Evolutionary conservation across 2,797 vertebrate species (phyloP), one percentile per base, ranked within the genome.

Genomic region (Intellagama lesueurii): DNA sequence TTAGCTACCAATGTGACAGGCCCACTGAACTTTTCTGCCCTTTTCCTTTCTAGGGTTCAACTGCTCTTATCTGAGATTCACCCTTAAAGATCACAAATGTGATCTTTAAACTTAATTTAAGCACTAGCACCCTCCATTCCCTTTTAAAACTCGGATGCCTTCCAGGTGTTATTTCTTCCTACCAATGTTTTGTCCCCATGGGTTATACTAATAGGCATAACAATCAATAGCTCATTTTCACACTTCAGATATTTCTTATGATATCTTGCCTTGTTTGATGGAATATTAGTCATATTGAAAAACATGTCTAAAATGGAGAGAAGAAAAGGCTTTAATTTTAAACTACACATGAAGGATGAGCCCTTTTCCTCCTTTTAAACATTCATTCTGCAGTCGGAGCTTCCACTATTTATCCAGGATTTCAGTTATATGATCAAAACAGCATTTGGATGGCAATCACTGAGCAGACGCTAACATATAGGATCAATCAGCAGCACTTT

Each of bases 121-220:
- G 30, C 80, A 77, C 76, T 78, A 56, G 32, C 47, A 76, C 66
- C 80, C n/a, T 32, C 40, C 30, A 32, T 30, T 86, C 78, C 83
- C 44, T 90, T 94, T 66, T 70, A 69, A 89, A 92, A 88, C 66
- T 28, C 90, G 89, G 28, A 16, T 93, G 76, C 75, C 89, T 85
- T 94, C 40, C 26, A 87, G 92, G 32, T 94, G 88, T 93, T 94
- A 87, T 88, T 92, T 92, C 76, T 95, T 87, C 85, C 85, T 93
- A 81, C 90, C 49, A 93, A 40, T 94, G 78, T 93, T 92, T 94
- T 89, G 26, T 94, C 92, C 95, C 87, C 80, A 89, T 83, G 85
- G 85, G 19, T 92, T 93, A 85, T 52, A 76, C 80, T 86, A 91
- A 83, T 85, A 93, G 90, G 87, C 12, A 82, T 90, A 68, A 89